Base-by-base conservation (phyloP, 2,888 invertebrate species). In the Chrysopilus asiliformis region DNA sequence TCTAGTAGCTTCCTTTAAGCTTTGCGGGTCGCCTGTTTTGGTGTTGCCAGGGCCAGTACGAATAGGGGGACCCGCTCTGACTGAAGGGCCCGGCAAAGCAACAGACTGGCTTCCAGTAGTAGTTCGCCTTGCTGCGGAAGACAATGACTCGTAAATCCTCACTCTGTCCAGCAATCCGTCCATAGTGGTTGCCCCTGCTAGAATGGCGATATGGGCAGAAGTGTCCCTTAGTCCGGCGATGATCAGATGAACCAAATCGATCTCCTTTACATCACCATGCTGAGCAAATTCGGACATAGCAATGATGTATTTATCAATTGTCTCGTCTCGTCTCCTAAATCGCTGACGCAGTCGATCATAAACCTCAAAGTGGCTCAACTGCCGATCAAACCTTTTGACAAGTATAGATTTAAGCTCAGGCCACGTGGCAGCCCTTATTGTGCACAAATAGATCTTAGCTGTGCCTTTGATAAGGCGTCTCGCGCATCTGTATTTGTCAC, bases 281-380 rank as follows among this genome's bases (percentile, higher is more conserved):
- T 31, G 24, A 2, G 40, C 40, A 16, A 42, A 38, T 18, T 34
- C 40, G 24, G 32, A 34, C 42, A 42, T 42, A 16, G 38, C 42
- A 6, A 42, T 32, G 1, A 40, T 24, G 20, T 40, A 44, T 4
- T 34, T 16, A 13, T 38, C 26, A 1, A 40, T 28, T 1, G 36
- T 36, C 27, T 44, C 42, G 7, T 15, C 16, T 3, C 24, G 13
- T n/a, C 31, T 31, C 24, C 24, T n/a, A 10, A 14, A 28, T 3
- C 41, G 24, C 5, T 13, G n/a, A 13, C 29, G 32, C 9, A 43
- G 24, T 19, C 40, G 29, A 7, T 25, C n/a, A 14, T 32, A 41
- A 4, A 41, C 41, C n/a, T 41, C 34, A 13, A 24, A 20, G 19
- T 30, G 32, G 3, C 34, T 26, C 12, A 28, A 28, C 3, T 19